Percentiles rank a stretch among this genome's conserved stretches.
Conservation (phyloP, 2,888 invertebrate species). For the Stramonita haemastoma region DNA sequence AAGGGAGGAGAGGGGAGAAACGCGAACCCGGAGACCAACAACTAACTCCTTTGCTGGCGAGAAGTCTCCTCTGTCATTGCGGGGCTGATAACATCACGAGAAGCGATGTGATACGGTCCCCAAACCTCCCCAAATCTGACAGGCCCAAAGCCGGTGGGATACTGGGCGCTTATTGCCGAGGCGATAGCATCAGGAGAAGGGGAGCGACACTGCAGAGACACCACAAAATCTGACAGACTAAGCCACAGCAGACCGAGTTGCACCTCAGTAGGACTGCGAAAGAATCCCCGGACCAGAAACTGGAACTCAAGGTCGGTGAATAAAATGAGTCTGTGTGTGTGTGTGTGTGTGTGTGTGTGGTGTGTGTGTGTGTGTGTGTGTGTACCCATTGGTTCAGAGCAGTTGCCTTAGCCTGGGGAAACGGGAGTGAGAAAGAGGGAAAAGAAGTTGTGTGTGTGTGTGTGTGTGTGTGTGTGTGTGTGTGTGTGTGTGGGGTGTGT, state of each 20-base stretch:
- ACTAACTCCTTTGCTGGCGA: not conserved
- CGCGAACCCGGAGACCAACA: not conserved
- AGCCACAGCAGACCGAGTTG: not conserved
- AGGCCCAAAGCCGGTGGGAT: not conserved
- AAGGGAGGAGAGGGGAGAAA: not conserved
- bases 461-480: no score
- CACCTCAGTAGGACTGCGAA: not conserved
- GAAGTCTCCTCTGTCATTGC: not conserved
- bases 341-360: no score
- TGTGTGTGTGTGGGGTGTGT: no score
- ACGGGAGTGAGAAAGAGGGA: no score
- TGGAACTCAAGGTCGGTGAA: no score
- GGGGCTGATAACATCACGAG: constrained; percentile 14
- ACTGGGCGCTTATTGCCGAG: not conserved
- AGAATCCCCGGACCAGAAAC: no score
- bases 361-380: no score
- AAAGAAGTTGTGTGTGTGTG: no score
- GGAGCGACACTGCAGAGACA: not conserved
- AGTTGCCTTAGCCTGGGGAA: no score
- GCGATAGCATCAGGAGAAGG: constrained; percentile 23
- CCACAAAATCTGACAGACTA: constrained; percentile 9
- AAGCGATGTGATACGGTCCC: constrained; percentile 11
- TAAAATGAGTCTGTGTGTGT: no score
- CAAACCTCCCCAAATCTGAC: not conserved
- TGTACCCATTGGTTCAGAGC: no score